Evolutionary conservation across 2,113 vertebrate species (phyloP).

Genomic region (Butorides virescens): DNA sequence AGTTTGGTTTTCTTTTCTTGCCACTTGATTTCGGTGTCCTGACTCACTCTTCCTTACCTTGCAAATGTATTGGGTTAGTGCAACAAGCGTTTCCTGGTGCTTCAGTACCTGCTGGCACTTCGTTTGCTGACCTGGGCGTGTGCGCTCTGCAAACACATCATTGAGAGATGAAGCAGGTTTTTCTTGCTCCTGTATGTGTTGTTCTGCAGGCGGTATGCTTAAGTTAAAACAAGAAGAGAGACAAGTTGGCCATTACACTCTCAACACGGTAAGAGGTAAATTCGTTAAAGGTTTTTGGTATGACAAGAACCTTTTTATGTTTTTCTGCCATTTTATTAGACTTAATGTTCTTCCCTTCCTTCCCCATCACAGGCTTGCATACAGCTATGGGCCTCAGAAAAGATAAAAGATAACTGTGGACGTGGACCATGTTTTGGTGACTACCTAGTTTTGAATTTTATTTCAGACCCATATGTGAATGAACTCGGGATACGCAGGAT

Average conservation of each 20-base stretch:
- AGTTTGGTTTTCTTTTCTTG: not conserved
- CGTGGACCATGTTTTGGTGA: not conserved
- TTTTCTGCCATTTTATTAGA: not conserved
- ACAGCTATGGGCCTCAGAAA: not conserved
- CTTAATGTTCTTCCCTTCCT: not conserved
- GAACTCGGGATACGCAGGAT: not conserved
- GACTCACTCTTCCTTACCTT: not conserved
- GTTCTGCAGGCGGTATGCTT: not conserved
- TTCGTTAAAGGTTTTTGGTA: not conserved
- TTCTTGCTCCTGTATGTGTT: conserved; percentile 59
- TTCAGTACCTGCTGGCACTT: conserved; percentile 16
- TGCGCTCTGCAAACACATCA: conserved; percentile 55
- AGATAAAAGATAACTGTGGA: not conserved
- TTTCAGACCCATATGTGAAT: not conserved
- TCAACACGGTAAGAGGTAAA: not conserved
- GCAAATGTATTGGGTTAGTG: not conserved
- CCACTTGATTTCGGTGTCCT: not conserved
- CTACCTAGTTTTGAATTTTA: not conserved
- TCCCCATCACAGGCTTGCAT: not conserved
- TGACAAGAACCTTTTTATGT: not conserved
- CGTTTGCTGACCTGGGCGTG: conserved; percentile 57
- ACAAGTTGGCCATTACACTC: not conserved
- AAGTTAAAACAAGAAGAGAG: not conserved
- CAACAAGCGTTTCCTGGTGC: conserved; percentile 10
- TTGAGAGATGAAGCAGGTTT: conserved; percentile 66